Evolutionary conservation across 2,797 vertebrate species (phyloP).

Genomic region (Oreochromis mossambicus): DNA sequence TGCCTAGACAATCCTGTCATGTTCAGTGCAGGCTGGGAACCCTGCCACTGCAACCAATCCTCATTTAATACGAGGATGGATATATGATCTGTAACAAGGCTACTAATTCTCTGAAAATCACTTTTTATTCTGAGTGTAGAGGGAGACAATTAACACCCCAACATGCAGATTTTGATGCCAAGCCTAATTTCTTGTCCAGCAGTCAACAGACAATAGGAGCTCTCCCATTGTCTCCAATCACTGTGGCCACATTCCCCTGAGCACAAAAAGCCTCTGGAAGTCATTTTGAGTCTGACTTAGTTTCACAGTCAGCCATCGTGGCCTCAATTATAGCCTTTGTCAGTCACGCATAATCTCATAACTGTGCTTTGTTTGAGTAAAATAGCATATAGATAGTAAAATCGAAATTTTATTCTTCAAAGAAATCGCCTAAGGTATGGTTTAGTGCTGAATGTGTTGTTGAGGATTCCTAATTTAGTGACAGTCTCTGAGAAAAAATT

Average conservation of each 20-base stretch:
- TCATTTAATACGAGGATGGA: conserved; percentile 64
- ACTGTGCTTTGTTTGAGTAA: conserved; percentile 40
- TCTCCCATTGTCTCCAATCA: conserved; percentile 30
- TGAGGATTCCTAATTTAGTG: conserved; percentile 9
- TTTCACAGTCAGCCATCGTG: conserved; percentile 47
- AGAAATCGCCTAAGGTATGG: not conserved
- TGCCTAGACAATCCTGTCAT: conserved; percentile 49
- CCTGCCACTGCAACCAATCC: conserved; percentile 59
- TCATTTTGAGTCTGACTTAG: conserved; percentile 47
- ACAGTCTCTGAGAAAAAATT: not conserved
- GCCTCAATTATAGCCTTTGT: conserved; percentile 53
- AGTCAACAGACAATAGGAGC: conserved; percentile 33
- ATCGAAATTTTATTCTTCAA: not conserved
- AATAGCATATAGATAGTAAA: conserved; percentile 26
- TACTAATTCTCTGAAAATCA: conserved; percentile 69
- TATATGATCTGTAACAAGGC: conserved; percentile 61
- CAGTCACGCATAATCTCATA: conserved; percentile 46
- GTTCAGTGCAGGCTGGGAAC: conserved; percentile 62
- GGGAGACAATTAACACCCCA: conserved; percentile 57
- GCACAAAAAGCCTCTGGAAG: conserved; percentile 55
- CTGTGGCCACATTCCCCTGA: conserved; percentile 30
- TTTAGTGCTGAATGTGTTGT: not conserved
- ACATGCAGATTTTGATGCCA: conserved; percentile 51
- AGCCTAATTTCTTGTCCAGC: conserved; percentile 54
- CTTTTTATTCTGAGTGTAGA: conserved; percentile 44